Percentiles rank a stretch among this genome's conserved stretches.
These are phyloP conservation scores for Thelaira solivaga DNA, from an alignment of 2,888 invertebrate genomes.

Conservation along the genomic window DNA sequence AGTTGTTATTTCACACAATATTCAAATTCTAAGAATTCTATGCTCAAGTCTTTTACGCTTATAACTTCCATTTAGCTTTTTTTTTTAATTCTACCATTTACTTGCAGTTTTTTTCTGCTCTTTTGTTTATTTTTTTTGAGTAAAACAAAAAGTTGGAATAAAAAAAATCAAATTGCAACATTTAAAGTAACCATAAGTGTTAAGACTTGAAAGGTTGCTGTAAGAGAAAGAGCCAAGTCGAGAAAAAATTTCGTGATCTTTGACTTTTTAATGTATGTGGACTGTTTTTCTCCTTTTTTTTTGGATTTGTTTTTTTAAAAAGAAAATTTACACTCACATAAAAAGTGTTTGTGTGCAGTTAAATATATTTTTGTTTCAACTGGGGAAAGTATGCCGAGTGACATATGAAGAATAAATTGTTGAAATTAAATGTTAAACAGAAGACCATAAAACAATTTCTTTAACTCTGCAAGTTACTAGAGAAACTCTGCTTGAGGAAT, in stretches of 20 bases:
- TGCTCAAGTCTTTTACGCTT: slow-evolving; percentile 67
- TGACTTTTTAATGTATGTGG: slow-evolving; percentile 58
- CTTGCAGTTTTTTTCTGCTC: slow-evolving; percentile 13
- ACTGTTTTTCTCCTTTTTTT: slow-evolving; percentile 5
- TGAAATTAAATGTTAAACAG: neutral
- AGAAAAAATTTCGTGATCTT: slow-evolving; percentile 70
- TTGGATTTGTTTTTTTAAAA: too few relatives aligned
- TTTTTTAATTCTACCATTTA: slow-evolving; percentile 25
- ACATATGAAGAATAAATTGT: too few relatives aligned
- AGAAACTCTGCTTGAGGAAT: too few relatives aligned
- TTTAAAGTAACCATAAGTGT: slow-evolving; percentile 61
- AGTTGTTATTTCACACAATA: slow-evolving; percentile 63
- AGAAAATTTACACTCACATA: slow-evolving; percentile 26
- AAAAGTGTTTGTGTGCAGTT: slow-evolving; percentile 4
- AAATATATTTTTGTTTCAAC: slow-evolving; percentile 17
- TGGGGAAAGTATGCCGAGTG: slow-evolving; percentile 1
- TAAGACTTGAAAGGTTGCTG: slow-evolving; percentile 56
- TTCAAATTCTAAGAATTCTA: slow-evolving; percentile 63
- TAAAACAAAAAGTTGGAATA: slow-evolving; percentile 10
- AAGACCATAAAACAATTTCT: too few relatives aligned
- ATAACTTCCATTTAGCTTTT: slow-evolving; percentile 68
- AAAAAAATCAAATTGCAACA: slow-evolving; percentile 51
- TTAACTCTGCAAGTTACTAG: too few relatives aligned
- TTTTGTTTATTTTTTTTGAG: slow-evolving; percentile 6
- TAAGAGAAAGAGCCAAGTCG: slow-evolving; percentile 33